Evolutionary conservation across 2,113 vertebrate species (phyloP), one percentile per base, ranked within the genome.

Genomic region (Acanthochromis polyacanthus): DNA sequence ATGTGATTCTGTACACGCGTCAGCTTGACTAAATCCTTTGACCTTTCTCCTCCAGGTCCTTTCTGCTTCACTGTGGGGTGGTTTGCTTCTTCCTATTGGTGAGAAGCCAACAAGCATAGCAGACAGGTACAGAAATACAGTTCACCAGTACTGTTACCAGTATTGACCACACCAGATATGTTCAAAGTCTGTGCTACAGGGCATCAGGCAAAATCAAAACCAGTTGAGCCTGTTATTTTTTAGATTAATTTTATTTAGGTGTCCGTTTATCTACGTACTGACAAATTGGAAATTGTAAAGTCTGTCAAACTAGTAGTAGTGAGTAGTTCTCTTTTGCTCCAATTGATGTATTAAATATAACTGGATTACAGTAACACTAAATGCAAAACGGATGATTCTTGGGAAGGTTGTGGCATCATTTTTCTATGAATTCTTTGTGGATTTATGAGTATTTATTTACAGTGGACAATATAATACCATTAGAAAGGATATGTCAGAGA

Each of bases 11-110:
- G 46, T 68, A 45, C 53, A 14, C 10, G 2, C 48, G 11, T 75
- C 20, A 36, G 8, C 15, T 58, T 56, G 0, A 32, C 12, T 46
- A 43, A 63, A 32, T 16, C 5, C 10, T 36, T 17, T 58, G 1
- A 23, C 14, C 46, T 69, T 32, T 50, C 5, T 57, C 59, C 43
- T 79, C 1, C 75, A 99, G 98, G 96, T 99, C 5, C 78, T 99
- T 5, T 99, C 97, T 5, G 84, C 95, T 0, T 98, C 98, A 0
- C 51, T 99, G 46, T 99, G 98, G 98, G 97, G 98, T 0, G 98
- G 98, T 23, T 88, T 99, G 93, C 89, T 99, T 63, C 91, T 99
- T 1, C 97, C 98, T 28, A 93, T 98, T 14, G 97, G 97, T 75
- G 96, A 98, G 19, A 96, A 91, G 6, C 94, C 94, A 1, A 97